phyloP scores from a whole-genome alignment of 2,113 vertebrate genomes.

The Misgurnus anguillicaudatus region DNA sequence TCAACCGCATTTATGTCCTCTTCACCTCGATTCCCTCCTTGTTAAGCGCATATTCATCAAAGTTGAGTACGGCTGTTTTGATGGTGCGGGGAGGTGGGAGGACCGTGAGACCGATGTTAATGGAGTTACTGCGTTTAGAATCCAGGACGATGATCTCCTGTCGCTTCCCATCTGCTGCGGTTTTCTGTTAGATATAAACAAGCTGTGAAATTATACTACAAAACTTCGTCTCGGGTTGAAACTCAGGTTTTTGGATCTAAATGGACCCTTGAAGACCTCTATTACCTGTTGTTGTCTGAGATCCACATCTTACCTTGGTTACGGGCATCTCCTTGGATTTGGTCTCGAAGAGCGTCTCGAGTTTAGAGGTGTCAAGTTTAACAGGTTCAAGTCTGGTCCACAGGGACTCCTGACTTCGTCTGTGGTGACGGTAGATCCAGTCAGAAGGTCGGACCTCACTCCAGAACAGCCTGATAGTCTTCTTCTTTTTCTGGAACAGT shows the following conservation, averaged over 20 bases:
- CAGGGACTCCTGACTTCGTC: slow-evolving; percentile 83
- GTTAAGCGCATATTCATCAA: slow-evolving; percentile 97
- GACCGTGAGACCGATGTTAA: slow-evolving; percentile 96
- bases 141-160: slow-evolving; percentile 95
- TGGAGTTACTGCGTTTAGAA: slow-evolving; percentile 95
- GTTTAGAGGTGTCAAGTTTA: slow-evolving; percentile 90
- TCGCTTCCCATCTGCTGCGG: slow-evolving; percentile 90
- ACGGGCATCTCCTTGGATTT: slow-evolving; percentile 95
- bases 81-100: slow-evolving; percentile 95
- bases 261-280: no score
- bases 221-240: no score
- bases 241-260: no score
- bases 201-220: not conserved
- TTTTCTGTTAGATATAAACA: slow-evolving; percentile 78
- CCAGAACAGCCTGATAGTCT: slow-evolving; percentile 97
- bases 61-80: slow-evolving; percentile 96
- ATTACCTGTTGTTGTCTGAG: not conserved
- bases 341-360: slow-evolving; percentile 94
- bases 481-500: slow-evolving; percentile 93
- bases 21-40: slow-evolving; percentile 97
- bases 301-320: slow-evolving; percentile 83
- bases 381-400: slow-evolving; percentile 95
- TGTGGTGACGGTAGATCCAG: slow-evolving; percentile 83
- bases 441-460: slow-evolving; percentile 90
- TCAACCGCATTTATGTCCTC: no score